Percentiles rank a stretch among this genome's conserved stretches.
phyloP scores from a whole-genome alignment of 2,113 vertebrate species.

The Scophthalmus maximus region DNA sequence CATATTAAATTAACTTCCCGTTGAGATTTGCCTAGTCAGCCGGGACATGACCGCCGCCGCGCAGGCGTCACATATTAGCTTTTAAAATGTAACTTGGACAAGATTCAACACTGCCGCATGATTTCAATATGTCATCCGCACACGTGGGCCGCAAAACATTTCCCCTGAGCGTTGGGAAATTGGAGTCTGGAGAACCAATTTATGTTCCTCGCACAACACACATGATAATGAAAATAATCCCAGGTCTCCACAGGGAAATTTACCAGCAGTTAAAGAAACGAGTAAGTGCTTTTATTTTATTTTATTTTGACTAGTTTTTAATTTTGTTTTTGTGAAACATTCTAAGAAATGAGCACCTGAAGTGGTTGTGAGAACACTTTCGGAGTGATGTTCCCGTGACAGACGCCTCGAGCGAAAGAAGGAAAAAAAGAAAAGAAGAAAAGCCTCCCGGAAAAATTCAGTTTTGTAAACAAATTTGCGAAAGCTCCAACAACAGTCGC shows the following conservation, averaged over 20 bases:
- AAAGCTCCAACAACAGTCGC: slow-evolving; percentile 31
- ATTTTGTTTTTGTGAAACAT: neutral
- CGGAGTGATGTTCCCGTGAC: slow-evolving; percentile 39
- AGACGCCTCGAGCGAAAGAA: slow-evolving; percentile 18
- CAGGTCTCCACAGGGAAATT: slow-evolving; percentile 45
- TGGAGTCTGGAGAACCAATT: slow-evolving; percentile 19
- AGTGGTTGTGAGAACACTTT: slow-evolving; percentile 12
- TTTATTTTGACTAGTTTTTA: neutral
- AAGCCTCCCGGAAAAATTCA: slow-evolving; percentile 18
- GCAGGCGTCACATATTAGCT: slow-evolving; percentile 54
- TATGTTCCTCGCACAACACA: slow-evolving; percentile 24
- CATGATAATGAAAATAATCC: slow-evolving; percentile 36
- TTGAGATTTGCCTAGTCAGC: slow-evolving; percentile 55
- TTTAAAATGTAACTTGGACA: slow-evolving; percentile 50
- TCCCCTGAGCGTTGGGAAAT: neutral
- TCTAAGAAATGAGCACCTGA: slow-evolving; percentile 15
- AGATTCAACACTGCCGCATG: slow-evolving; percentile 15
- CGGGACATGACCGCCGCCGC: slow-evolving; percentile 35
- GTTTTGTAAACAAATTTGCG: slow-evolving; percentile 47
- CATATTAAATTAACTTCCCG: slow-evolving; percentile 68
- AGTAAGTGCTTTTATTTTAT: neutral
- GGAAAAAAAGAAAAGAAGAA: too few relatives aligned
- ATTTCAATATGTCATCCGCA: slow-evolving; percentile 38
- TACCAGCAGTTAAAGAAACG: neutral
- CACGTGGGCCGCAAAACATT: slow-evolving; percentile 7